Percentiles rank a stretch among this genome's conserved stretches.
Conservation (phyloP, 2,113 vertebrate genomes). For the Andinoacara biseriatus region DNA sequence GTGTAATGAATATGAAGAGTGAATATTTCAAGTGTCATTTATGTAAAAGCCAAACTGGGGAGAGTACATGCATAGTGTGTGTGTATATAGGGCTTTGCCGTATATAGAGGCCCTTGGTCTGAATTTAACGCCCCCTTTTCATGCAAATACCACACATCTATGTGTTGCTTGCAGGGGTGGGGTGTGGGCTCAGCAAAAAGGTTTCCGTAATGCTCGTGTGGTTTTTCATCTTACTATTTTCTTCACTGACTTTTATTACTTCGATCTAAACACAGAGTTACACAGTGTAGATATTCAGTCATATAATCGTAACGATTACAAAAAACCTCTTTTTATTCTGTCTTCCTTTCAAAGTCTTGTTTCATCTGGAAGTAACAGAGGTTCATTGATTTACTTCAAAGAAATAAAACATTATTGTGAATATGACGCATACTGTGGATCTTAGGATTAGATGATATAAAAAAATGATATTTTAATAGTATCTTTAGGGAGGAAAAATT, state of each 20-base stretch:
- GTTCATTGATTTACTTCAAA: not conserved
- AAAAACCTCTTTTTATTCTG: not conserved
- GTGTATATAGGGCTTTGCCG: not conserved
- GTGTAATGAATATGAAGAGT: not conserved
- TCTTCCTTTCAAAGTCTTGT: not conserved
- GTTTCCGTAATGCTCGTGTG: slow-evolving; percentile 42
- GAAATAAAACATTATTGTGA: not conserved
- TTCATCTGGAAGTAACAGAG: not conserved
- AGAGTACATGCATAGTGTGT: not conserved
- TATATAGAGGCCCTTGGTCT: not conserved
- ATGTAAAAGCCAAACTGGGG: not conserved
- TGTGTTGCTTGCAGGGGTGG: not conserved
- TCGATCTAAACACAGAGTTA: not conserved
- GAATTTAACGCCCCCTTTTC: not conserved
- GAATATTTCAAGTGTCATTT: not conserved
- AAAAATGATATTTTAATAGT: not conserved
- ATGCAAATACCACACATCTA: not conserved
- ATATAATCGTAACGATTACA: not conserved
- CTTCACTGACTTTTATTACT: not conserved
- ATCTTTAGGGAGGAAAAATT: not conserved
- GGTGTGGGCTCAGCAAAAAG: not conserved
- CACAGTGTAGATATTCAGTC: not conserved
- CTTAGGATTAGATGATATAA: not conserved
- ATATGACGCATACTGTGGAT: no score
- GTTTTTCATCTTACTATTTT: slow-evolving; percentile 33